These are phyloP conservation scores for Tenebrio molitor DNA, from an alignment of 1,140 invertebrate genomes.

Conservation along the genomic window DNA sequence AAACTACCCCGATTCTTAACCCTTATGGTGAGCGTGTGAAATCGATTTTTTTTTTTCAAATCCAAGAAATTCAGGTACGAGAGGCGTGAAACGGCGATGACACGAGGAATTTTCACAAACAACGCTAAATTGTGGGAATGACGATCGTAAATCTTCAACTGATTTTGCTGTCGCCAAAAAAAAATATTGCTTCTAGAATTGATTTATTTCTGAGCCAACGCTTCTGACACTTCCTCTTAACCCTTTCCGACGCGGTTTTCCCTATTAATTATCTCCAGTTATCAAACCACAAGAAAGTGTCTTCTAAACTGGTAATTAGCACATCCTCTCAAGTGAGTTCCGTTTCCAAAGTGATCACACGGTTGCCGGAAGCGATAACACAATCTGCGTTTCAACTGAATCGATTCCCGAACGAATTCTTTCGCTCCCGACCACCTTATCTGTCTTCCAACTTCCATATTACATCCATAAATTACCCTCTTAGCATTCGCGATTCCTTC, in stretches of 20 bases:
- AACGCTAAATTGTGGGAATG: neutral
- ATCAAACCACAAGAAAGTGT: slow-evolving; percentile 38
- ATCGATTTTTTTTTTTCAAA: slow-evolving; percentile 51
- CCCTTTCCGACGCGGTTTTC: too few relatives aligned
- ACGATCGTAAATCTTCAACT: slow-evolving; percentile 33
- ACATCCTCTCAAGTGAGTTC: slow-evolving; percentile 36
- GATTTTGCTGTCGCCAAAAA: slow-evolving; percentile 10
- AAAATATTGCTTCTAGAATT: too few relatives aligned
- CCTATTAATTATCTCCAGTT: slow-evolving; percentile 9
- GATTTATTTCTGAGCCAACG: too few relatives aligned
- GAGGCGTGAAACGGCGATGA: slow-evolving; percentile 48
- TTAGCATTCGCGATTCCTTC: slow-evolving; percentile 51
- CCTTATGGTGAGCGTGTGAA: slow-evolving; percentile 59
- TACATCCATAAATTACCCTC: slow-evolving; percentile 8
- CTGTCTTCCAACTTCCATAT: slow-evolving; percentile 1
- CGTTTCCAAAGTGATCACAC: slow-evolving; percentile 16
- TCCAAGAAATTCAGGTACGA: slow-evolving; percentile 1
- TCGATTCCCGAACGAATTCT: neutral
- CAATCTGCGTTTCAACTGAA: slow-evolving; percentile 4
- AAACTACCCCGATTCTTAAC: slow-evolving; percentile 53
- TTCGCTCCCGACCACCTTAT: slow-evolving; percentile 16
- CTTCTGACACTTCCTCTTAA: too few relatives aligned
- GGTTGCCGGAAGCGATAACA: slow-evolving; percentile 25
- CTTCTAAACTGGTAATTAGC: slow-evolving; percentile 26
- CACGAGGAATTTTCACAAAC: slow-evolving; percentile 40